Evolutionary conservation across 2,113 vertebrate genomes (phyloP).

Genomic region (Percina caprodes): DNA sequence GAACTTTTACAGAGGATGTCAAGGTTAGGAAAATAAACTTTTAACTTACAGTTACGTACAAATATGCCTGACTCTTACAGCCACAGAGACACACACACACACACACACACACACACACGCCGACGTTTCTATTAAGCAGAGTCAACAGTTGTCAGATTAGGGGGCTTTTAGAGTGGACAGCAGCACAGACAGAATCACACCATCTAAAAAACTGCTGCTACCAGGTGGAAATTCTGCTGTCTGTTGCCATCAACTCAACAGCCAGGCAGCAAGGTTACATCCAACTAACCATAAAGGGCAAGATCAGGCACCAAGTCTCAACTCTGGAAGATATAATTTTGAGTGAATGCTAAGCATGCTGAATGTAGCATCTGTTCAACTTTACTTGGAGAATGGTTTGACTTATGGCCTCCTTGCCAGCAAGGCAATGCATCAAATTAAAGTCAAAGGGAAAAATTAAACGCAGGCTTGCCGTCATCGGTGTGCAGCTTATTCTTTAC

Average conservation of each 20-base stretch:
- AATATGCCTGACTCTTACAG: not conserved
- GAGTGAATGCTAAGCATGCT: not conserved
- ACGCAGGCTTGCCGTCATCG: not conserved
- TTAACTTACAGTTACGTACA: not conserved
- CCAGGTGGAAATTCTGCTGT: not conserved
- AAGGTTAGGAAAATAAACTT: not conserved
- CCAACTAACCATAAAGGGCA: not conserved
- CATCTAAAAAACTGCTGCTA: constrained; percentile 9
- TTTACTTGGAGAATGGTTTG: not conserved
- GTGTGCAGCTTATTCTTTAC: too few relatives aligned
- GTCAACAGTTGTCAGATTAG: constrained; percentile 26
- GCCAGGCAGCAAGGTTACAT: not conserved
- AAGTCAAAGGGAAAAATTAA: not conserved
- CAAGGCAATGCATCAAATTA: not conserved
- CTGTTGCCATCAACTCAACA: not conserved
- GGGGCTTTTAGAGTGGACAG: constrained; percentile 11
- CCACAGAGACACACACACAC: not conserved
- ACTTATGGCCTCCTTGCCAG: not conserved
- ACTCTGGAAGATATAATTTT: not conserved
- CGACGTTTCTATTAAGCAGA: not conserved
- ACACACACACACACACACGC: constrained; percentile 1
- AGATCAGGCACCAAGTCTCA: not conserved
- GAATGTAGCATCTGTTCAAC: not conserved
- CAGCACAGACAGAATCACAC: constrained; percentile 7
- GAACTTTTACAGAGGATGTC: constrained; percentile 12